These are phyloP conservation scores for Lissonota sp. DNA, from an alignment of 2,888 invertebrate genomes.

Conservation along the genomic window DNA sequence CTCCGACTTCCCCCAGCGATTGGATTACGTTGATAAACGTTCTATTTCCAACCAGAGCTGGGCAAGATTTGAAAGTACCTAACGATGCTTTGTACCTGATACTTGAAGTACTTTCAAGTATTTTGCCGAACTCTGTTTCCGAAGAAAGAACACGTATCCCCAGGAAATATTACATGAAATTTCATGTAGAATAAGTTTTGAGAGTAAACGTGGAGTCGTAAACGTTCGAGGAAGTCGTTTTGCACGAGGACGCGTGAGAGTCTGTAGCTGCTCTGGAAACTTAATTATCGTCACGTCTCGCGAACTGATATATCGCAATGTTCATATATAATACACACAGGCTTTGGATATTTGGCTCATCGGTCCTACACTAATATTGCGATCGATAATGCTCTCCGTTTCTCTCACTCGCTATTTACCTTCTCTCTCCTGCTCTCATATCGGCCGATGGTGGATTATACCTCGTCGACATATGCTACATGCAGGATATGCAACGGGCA, in stretches of 20 bases:
- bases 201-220: no score
- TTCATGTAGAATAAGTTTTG: not conserved
- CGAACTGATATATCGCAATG: slow-evolving; percentile 27
- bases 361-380: slow-evolving; percentile 36
- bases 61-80: no score
- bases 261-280: slow-evolving; percentile 21
- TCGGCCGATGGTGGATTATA: slow-evolving; percentile 72
- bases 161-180: not conserved
- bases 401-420: not conserved
- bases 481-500: slow-evolving; percentile 17
- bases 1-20: no score
- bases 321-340: slow-evolving; percentile 17
- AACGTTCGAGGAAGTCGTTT: not conserved
- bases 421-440: slow-evolving; percentile 29
- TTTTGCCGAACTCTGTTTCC: no score
- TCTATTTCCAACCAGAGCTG: no score
- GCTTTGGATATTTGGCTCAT: slow-evolving; percentile 39
- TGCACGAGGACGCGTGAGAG: not conserved
- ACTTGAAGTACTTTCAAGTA: no score
- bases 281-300: slow-evolving; percentile 54
- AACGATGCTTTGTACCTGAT: no score
- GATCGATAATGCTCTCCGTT: slow-evolving; percentile 55
- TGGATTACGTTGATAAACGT: slow-evolving; percentile 2
- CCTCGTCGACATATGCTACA: slow-evolving; percentile 65
- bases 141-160: not conserved